phyloP scores from a whole-genome alignment of 2,888 invertebrate genomes.

The Galeruca laticollis region DNA sequence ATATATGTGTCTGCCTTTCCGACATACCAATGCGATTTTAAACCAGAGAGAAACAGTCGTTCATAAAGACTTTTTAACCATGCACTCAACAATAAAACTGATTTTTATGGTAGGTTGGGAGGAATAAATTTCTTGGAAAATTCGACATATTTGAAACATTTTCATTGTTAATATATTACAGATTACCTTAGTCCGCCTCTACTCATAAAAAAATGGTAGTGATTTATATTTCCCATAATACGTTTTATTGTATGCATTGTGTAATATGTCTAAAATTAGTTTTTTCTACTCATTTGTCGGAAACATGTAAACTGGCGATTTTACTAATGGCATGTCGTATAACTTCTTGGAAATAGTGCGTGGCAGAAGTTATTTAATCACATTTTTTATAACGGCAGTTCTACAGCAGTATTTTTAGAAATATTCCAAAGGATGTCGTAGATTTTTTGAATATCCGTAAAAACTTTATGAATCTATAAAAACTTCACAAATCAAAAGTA shows the following conservation, averaged over 20 bases:
- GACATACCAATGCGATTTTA: background rate
- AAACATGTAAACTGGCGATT: slow-evolving; percentile 43
- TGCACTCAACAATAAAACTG: background rate
- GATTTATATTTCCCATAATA: slow-evolving; percentile 37
- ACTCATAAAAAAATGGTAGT: slow-evolving; percentile 20
- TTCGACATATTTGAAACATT: background rate
- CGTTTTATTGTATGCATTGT: slow-evolving; percentile 37
- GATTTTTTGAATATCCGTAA: slow-evolving; percentile 24
- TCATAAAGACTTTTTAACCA: background rate
- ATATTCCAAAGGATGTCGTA: slow-evolving; percentile 32
- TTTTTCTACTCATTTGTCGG: slow-evolving; percentile 40
- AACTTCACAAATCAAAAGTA: too few species aligned
- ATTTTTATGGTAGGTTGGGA: slow-evolving; percentile 4
- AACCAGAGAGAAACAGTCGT: background rate
- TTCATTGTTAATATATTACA: background rate
- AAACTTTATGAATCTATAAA: slow-evolving; percentile 17
- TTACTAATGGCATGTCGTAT: slow-evolving; percentile 43
- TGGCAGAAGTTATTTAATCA: slow-evolving; percentile 42
- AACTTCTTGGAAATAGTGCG: slow-evolving; percentile 42
- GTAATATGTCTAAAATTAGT: slow-evolving; percentile 43
- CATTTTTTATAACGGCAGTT: slow-evolving; percentile 37
- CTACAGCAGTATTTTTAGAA: slow-evolving; percentile 40
- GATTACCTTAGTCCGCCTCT: slow-evolving; percentile 14
- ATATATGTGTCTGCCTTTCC: background rate
- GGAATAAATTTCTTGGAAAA: background rate